Percentiles rank a stretch among this genome's conserved stretches.
phyloP scores from a whole-genome alignment of 2,113 vertebrate genomes.

The Atrichornis clamosus region DNA sequence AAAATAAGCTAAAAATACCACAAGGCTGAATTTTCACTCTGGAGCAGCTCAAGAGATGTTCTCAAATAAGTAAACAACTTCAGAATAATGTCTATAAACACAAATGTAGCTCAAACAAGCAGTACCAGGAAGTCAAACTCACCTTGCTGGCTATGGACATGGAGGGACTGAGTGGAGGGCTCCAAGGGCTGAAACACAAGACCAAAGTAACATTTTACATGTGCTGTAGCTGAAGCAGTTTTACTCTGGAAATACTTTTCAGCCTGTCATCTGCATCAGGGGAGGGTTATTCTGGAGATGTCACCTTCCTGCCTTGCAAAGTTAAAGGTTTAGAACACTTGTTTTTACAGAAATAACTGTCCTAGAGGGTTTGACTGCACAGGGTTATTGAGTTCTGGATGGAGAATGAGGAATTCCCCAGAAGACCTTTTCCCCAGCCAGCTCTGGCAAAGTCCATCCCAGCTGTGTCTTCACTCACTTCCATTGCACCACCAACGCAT shows the following conservation, averaged over 20 bases:
- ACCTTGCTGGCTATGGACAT: constrained; percentile 21
- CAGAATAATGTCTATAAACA: neutral
- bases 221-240: neutral
- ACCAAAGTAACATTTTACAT: neutral
- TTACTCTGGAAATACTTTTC: neutral
- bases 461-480: neutral
- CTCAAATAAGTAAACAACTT: constrained; percentile 4
- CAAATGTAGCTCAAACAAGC: neutral
- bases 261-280: neutral
- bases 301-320: neutral
- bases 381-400: neutral
- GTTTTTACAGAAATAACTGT: neutral
- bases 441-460: neutral
- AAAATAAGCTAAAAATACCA: constrained; percentile 64
- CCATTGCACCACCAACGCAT: neutral
- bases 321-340: neutral
- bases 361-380: neutral
- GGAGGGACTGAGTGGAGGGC: neutral
- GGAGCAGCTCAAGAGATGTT: constrained; percentile 15
- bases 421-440: neutral
- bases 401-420: neutral
- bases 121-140: neutral
- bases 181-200: constrained; percentile 15
- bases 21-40: constrained; percentile 20
- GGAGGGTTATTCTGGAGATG: neutral